Conservation (phyloP, 2,797 vertebrate species). For the Buphagus erythrorhynchus region DNA sequence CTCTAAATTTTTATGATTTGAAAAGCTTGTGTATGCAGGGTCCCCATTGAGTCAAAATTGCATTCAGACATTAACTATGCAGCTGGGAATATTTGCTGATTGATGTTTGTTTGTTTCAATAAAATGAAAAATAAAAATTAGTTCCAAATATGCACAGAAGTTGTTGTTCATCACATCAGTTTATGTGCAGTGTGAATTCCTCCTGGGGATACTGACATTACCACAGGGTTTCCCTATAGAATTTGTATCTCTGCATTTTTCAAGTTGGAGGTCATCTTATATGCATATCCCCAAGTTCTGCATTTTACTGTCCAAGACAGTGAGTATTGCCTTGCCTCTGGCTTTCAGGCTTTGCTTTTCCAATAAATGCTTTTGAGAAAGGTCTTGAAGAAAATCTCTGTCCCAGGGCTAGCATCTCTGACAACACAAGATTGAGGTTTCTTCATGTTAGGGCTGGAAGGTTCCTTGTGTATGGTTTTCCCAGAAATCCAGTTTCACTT, state of each 20-base stretch:
- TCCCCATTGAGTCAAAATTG: constrained; percentile 38
- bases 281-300: neutral
- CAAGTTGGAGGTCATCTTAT: neutral
- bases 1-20: constrained; percentile 45
- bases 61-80: constrained; percentile 2
- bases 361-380: neutral
- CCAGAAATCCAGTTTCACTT: neutral
- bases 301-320: neutral
- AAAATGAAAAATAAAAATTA: constrained; percentile 19
- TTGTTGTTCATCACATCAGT: neutral
- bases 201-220: neutral
- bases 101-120: constrained; percentile 48
- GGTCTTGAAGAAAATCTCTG: neutral
- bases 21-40: constrained; percentile 19
- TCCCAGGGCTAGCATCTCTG: neutral
- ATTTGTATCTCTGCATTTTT: neutral
- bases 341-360: neutral
- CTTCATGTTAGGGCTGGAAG: neutral
- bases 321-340: neutral
- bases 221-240: neutral
- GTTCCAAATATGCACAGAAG: constrained; percentile 61
- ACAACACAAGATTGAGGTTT: neutral
- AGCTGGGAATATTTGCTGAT: constrained; percentile 41
- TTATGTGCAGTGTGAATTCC: neutral
- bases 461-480: neutral